Base-by-base conservation (phyloP, 2,888 invertebrate genomes). In the Drosophila gaucha region DNA sequence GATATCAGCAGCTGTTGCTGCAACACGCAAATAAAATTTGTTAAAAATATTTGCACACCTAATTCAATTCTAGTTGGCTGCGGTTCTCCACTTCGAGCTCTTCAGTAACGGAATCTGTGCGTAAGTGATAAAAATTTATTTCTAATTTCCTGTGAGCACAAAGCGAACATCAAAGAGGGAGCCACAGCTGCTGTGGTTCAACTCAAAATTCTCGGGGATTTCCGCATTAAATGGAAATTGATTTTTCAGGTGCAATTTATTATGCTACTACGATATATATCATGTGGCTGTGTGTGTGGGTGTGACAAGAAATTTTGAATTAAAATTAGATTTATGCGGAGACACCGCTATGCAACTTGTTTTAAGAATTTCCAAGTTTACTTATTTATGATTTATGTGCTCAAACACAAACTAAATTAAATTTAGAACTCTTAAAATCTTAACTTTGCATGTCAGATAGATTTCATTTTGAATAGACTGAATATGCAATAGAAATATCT, bases 141-240 rank as follows among this genome's bases (percentile, higher is more conserved):
- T 73, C 76, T 83, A 83, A 86, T 83, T 86, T 86, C 83, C 79
- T 82, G 60, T n/a, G 58, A 24, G 12, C 33, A 14, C 47, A 47
- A 33, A 9, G 31, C 18, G 14, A 44, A 50, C 54, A 66, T 18
- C 60, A 59, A 63, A 72, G 49, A 58, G 54, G 39, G 51, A 8
- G 26, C 6, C 22, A 22, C 20, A 58, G 31, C 26, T 30, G 14
- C 31, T 24, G 55, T 5, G 16, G 33, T 14, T 47, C 35, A 22
- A 6, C 35, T 16, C 28, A 5, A 35, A 46, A 26, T 47, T 54
- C 20, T 8, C 38, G 41, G 38, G 41, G 54, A 55, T 39, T 57
- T 72, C 47, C 44, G 67, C 54, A 67, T 38, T 58, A 67, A 63
- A 28, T 65, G 60, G 55, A 87, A 87, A 82, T 87, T 71, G 69